A percentile compares a stretch with the other conserved stretches of the same genome.
phyloP scores from a whole-genome alignment of 2,888 invertebrate species.

The Tridacna crocea region DNA sequence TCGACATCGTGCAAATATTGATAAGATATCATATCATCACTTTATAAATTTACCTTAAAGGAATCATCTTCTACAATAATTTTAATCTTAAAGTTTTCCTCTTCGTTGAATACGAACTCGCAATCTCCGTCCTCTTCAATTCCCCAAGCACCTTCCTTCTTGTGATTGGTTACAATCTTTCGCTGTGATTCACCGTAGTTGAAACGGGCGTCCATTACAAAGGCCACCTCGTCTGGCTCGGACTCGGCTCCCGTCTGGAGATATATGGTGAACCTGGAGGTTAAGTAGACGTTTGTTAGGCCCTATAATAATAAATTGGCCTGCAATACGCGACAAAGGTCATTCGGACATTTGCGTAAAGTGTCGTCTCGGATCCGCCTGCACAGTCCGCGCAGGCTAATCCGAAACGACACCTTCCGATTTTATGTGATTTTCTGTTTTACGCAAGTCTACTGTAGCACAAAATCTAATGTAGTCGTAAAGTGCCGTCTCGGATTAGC shows the following conservation, averaged over 20 bases:
- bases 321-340: too few relatives aligned
- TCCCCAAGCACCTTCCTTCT: conserved; percentile 53
- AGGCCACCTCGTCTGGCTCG: conserved; percentile 61
- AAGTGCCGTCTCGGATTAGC: too few relatives aligned
- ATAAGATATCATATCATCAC: too few relatives aligned
- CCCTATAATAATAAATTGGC: background rate
- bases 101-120: conserved; percentile 44
- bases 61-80: conserved; percentile 59
- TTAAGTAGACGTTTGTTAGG: background rate
- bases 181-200: conserved; percentile 44
- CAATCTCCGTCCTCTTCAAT: conserved; percentile 52
- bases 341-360: too few relatives aligned
- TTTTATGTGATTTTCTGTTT: too few relatives aligned
- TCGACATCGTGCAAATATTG: too few relatives aligned
- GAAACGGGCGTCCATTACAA: conserved; percentile 58
- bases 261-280: conserved; percentile 54
- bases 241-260: conserved; percentile 50
- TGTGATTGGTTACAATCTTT: conserved; percentile 58
- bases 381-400: too few relatives aligned
- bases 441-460: too few relatives aligned
- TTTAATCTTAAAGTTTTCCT: conserved; percentile 57
- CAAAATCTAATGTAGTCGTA: too few relatives aligned
- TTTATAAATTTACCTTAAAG: conserved; percentile 53
- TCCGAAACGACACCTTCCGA: too few relatives aligned
- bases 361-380: too few relatives aligned